phyloP scores from a whole-genome alignment of 2,113 vertebrate species.

The Dipodomys merriami region DNA sequence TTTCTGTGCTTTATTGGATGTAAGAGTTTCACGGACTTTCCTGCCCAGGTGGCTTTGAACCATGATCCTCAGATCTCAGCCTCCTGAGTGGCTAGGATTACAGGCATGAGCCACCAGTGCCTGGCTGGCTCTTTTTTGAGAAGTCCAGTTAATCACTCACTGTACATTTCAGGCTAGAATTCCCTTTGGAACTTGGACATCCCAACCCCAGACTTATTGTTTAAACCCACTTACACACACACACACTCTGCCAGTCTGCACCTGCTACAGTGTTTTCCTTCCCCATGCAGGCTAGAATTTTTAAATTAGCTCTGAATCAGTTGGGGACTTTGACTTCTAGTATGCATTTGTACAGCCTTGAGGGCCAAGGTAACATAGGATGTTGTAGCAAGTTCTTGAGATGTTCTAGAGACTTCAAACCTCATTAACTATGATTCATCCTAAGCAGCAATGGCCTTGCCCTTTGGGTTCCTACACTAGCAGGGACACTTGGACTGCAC shows the following conservation, averaged over 20 bases:
- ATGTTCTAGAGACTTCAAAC: not conserved
- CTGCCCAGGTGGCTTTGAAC: too few relatives aligned
- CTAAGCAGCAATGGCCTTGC: not conserved
- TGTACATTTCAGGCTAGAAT: not conserved
- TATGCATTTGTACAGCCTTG: too few relatives aligned
- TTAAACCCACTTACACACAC: not conserved
- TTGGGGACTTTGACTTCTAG: not conserved
- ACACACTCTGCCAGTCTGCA: not conserved
- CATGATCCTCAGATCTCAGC: too few relatives aligned
- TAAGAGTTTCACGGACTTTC: too few relatives aligned
- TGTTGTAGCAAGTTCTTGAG: accelerated
- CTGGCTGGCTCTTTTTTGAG: not conserved
- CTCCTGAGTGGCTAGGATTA: too few relatives aligned
- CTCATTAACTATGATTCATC: not conserved
- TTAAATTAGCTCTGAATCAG: not conserved
- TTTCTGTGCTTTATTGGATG: too few relatives aligned
- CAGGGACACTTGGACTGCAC: not conserved
- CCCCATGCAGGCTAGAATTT: not conserved
- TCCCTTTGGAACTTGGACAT: not conserved
- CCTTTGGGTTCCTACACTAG: not conserved
- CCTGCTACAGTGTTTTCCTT: not conserved
- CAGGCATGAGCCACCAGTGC: too few relatives aligned
- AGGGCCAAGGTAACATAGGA: not conserved
- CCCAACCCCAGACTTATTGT: not conserved
- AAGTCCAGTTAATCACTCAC: not conserved